Evolutionary conservation across 2,888 invertebrate species (phyloP), one percentile per base, ranked within the genome.

Genomic region (Drosophila flavopinicola): DNA sequence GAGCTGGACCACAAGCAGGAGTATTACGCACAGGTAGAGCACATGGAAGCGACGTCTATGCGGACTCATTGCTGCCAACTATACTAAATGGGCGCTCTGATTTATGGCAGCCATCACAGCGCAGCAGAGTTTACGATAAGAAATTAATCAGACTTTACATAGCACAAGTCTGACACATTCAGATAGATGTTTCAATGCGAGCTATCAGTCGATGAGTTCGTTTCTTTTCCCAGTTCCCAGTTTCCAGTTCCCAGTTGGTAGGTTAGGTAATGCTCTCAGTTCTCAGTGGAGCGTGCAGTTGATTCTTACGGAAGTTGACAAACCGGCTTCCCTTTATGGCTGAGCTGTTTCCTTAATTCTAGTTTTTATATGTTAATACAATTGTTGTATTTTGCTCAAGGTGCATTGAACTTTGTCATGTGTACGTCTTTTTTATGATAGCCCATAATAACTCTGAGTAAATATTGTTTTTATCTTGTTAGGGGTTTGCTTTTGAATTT

Each of bases 231-330:
- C 20, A n/a, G n/a, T n/a, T n/a, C n/a, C n/a, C n/a, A n/a, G n/a
- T n/a, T n/a, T n/a, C n/a, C n/a, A n/a, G n/a, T 20, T 20, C 20
- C 20, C 20, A 20, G 20, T 20, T 4, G 4, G 20, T 20, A 4
- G 20, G 20, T 20, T 20, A 20, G 20, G 20, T 20, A 20, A 20
- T 20, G 20, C 4, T 3, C n/a, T 53, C 48, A 38, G 56, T 20
- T 3, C n/a, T 53, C 48, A 38, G 56, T 45, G 30, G 53, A 35
- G 60, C 68, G 68, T 60, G 13, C 11, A 44, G 33, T n/a, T 38
- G 48, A 53, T 66, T 32, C 33, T 48, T 48, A 17, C 54, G 69
- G 70, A 68, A 74, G 54, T 48, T 35, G 38, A 59, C 17, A 52
- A 57, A 49, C 68, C 41, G 52, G 52, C 35, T 67, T 15, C 4